Conservation (phyloP, 2,113 vertebrate genomes). For the Urocynchramus pylzowi region DNA sequence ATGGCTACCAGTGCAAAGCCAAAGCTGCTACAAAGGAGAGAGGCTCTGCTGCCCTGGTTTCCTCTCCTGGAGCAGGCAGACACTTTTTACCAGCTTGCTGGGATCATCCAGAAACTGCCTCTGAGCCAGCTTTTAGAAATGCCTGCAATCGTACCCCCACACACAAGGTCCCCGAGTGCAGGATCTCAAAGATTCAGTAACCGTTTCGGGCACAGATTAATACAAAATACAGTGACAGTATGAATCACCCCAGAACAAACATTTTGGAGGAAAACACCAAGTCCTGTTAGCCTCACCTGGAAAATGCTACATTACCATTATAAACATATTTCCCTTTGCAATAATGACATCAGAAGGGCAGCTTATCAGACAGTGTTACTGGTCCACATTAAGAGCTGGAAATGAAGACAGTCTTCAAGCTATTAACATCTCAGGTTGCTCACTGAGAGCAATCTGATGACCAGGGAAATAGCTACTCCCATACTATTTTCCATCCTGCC, state of each 20-base stretch:
- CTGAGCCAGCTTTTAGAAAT: not conserved
- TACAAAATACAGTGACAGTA: not conserved
- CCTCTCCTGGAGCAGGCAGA: not conserved
- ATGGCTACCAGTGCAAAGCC: not conserved
- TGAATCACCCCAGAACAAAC: not conserved
- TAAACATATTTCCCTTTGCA: not conserved
- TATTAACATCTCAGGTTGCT: not conserved
- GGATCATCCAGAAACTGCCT: not conserved
- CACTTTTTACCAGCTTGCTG: not conserved
- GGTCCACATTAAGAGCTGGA: not conserved
- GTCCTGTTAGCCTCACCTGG: not conserved
- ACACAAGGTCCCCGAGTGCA: not conserved
- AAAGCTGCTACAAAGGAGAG: not conserved
- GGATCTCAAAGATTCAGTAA: not conserved
- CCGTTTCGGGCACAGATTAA: accelerated
- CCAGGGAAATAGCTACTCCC: not conserved
- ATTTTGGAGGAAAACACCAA: not conserved
- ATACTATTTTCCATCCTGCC: not conserved
- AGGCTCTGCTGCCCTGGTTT: not conserved
- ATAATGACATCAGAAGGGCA: not conserved
- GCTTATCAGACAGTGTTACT: not conserved
- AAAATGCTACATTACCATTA: not conserved
- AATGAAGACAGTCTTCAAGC: not conserved
- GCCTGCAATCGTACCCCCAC: not conserved
- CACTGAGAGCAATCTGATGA: not conserved